Evolutionary conservation across 2,113 vertebrate genomes (phyloP).

Genomic region (Chloropsis cyanopogon): DNA sequence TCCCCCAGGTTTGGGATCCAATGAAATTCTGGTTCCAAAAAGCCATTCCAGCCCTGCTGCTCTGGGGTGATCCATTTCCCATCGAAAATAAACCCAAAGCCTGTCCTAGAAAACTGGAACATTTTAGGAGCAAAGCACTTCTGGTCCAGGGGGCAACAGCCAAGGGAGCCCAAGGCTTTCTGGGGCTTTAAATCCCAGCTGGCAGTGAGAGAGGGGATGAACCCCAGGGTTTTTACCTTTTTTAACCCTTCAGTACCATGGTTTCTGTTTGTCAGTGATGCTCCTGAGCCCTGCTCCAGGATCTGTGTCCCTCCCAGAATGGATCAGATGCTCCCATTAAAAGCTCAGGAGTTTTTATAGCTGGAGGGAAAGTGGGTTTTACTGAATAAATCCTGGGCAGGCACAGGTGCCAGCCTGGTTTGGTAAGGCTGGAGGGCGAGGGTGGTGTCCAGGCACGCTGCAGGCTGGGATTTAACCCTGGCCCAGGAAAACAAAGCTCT

Average conservation of each 20-base stretch:
- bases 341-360: background rate
- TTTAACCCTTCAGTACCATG: background rate
- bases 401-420: background rate
- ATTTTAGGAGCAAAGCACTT: constrained; percentile 14
- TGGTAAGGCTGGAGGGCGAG: background rate
- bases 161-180: background rate
- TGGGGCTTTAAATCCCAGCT: background rate
- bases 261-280: background rate
- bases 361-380: background rate
- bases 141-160: background rate
- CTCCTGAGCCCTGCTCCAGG: background rate
- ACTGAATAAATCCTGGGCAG: background rate
- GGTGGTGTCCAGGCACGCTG: background rate
- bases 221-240: background rate
- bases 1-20: background rate
- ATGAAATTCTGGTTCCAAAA: background rate
- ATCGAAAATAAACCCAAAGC: background rate
- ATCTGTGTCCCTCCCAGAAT: background rate
- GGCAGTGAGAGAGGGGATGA: background rate
- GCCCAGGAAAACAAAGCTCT: background rate
- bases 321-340: background rate
- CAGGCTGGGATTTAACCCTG: background rate
- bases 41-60: background rate
- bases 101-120: too few relatives aligned
- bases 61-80: background rate